Percentiles rank a stretch among this genome's conserved stretches.
Evolutionary conservation across 2,113 vertebrate species (phyloP).

Genomic region (Ptilorrhoa leucosticta): DNA sequence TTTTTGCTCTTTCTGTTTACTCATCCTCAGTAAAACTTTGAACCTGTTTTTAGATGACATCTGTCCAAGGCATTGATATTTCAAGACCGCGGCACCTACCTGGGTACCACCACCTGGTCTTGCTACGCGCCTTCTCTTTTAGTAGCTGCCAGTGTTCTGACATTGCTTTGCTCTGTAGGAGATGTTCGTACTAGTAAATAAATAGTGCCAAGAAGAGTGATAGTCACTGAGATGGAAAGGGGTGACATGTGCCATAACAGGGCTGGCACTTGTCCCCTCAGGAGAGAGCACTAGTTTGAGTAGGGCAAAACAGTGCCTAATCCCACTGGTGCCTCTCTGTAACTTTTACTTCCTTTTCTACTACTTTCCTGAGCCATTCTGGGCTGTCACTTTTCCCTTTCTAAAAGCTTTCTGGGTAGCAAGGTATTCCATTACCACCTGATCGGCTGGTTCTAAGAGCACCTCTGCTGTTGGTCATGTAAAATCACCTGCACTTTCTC

Average conservation of each 20-base stretch:
- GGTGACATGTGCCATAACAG: neutral
- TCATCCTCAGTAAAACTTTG: neutral
- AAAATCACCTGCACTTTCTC: neutral
- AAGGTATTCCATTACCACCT: neutral
- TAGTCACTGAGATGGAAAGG: neutral
- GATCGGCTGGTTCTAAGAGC: neutral
- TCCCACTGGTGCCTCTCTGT: accelerated
- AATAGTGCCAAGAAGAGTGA: neutral
- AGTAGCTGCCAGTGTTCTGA: neutral
- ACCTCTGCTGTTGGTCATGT: neutral
- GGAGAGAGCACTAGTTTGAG: neutral
- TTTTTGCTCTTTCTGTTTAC: neutral
- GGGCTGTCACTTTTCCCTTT: neutral
- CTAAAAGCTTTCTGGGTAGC: neutral
- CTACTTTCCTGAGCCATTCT: neutral
- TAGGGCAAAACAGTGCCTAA: neutral
- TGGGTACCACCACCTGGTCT: neutral
- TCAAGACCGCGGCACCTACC: neutral
- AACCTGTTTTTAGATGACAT: neutral
- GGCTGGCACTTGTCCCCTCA: neutral
- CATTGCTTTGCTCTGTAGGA: neutral
- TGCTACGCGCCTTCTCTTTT: neutral
- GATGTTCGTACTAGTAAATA: neutral
- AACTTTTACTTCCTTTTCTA: neutral
- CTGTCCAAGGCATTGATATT: neutral